phyloP scores from a whole-genome alignment of 2,888 invertebrate genomes.

The Agrochola macilenta region DNA sequence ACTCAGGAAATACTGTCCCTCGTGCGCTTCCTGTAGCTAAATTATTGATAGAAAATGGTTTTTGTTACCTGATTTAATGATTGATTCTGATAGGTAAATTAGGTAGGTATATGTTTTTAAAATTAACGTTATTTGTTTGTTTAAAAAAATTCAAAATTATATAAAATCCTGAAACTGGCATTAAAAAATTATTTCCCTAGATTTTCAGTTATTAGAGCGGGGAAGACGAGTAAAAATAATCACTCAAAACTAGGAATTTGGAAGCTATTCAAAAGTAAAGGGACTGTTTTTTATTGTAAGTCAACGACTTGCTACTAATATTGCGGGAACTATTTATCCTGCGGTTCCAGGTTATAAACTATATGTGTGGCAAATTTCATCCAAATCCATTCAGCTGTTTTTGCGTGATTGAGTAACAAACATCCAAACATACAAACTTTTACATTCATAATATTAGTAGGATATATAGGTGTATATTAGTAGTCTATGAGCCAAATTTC shows the following conservation, averaged over 20 bases:
- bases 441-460: no score
- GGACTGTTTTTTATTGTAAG: not conserved
- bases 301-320: not conserved
- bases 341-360: no score
- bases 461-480: no score
- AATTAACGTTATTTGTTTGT: not conserved
- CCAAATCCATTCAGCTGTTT: no score
- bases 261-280: not conserved
- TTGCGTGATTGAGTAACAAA: no score
- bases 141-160: not conserved
- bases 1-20: slow-evolving; percentile 72
- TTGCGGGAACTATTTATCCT: no score
- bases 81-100: not conserved
- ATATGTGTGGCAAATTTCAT: not conserved
- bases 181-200: not conserved
- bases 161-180: not conserved
- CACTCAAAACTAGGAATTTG: not conserved
- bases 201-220: not conserved
- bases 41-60: slow-evolving; percentile 6
- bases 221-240: not conserved
- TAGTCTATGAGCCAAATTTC: no score
- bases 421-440: no score
- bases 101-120: not conserved
- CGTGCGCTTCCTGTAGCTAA: slow-evolving; percentile 46
- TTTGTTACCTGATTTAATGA: slow-evolving; percentile 8